Evolutionary conservation across 2,797 vertebrate genomes (phyloP), one percentile per base, ranked within the genome.

Genomic region (Pyrocephalus nanus): DNA sequence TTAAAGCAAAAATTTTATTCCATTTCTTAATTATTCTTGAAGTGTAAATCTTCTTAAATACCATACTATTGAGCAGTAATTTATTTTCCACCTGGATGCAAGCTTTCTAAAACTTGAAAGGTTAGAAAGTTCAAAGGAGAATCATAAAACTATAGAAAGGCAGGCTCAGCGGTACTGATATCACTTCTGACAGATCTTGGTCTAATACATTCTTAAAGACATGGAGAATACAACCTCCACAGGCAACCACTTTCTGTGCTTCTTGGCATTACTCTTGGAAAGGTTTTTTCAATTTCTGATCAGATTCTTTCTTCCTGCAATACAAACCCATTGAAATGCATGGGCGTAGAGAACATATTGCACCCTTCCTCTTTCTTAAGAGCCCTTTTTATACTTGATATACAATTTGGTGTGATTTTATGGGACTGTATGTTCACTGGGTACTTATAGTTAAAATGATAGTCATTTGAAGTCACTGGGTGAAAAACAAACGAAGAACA

Each of bases 401-500:
- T 75, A 42, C 81, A 85, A 90, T 89, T 53, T 75, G 69, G 69
- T 90, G 85, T 95, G 77, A 57, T 75, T 97, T 96, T 74, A 88
- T 61, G 43, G 54, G 58, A 83, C 70, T 82, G 78, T 70, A 77
- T 95, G 71, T 65, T 93, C 85, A 86, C 21, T 88, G 72, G 91
- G 72, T 58, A 77, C 94, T 92, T 86, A 54, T 12, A 88, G 81
- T 70, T 92, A 92, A 95, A 96, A 96, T 70, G 53, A 82, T 92
- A 92, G 81, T 96, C 78, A 93, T 93, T 83, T 90, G 90, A 94
- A 91, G 85, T 89, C 91, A 66, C 67, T 54, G 91, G 67, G 67
- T 96, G 93, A 97, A 93, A 97, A 96, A 94, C 93, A 97, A 95
- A 97, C 6, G 6, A 73, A 96, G 97, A 97, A 97, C 96, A 97